Base-by-base conservation (phyloP, 2,888 invertebrate species). In the Dynastes grantii region DNA sequence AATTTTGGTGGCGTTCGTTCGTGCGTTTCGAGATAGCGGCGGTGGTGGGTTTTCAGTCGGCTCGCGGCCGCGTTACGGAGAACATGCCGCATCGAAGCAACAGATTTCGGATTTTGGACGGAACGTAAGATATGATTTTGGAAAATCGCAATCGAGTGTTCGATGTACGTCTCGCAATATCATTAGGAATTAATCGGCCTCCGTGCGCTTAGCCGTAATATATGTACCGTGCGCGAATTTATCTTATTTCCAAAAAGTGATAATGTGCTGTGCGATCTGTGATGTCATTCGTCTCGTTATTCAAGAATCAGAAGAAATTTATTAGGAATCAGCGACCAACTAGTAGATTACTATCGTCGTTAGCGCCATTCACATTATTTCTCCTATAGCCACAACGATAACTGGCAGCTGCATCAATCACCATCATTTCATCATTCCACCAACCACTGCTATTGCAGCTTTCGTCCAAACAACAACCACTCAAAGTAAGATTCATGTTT, bases 11-110 rank as follows among this genome's bases (percentile, higher is more conserved):
- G 63, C 58, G 76, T 65, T 64, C 58, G 76, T 65, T 64, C 40
- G 53, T 76, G 76, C 67, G 65, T 76, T 75, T 65, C 51, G 53
- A 55, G 67, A 45, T 67, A 53, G 55, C 58, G 76, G 55, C 64
- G 32, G 67, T 53, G 51, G 49, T 55, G 67, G 65, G 58, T 71
- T 71, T 80, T 80, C 81, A 82, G 82, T 82, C 81, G 81, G 82
- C 82, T 82, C 76, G 81, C 77, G 81, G 81, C 82, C 81, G 82
- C 82, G 81, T 81, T 78, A 77, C 79, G 78, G 81, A 80, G 80
- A 82, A 82, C 81, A 82, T 82, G 82, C 81, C 81, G 82, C 80
- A 49, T 49, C 61, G 63, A 40, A 80, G 80, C 80, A 80, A 78
- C 81, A 80, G 71, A 70, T 80, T 77, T 71, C 79, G 81, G 76